Conservation (phyloP, 2,797 vertebrate genomes). For the Gallinago stenura region DNA sequence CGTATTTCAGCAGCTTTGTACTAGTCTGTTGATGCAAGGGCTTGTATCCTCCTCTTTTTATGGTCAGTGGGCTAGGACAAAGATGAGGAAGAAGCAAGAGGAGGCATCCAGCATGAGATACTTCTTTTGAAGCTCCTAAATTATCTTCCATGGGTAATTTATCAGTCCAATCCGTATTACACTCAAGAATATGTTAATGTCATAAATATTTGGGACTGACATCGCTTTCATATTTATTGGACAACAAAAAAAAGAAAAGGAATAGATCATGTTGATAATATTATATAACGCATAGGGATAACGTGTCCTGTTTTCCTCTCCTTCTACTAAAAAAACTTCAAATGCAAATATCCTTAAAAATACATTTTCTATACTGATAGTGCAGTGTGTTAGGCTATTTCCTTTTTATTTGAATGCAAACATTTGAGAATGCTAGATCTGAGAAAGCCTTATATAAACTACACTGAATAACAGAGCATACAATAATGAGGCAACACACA, state of each 20-base stretch:
- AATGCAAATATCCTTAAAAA: neutral
- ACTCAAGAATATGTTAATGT: neutral
- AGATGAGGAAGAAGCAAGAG: neutral
- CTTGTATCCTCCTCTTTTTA: neutral
- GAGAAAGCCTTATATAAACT: constrained; percentile 20
- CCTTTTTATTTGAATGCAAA: neutral
- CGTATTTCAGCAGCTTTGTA: neutral
- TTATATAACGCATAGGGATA: neutral
- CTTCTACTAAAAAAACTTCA: neutral
- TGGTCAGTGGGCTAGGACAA: neutral
- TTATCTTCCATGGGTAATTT: neutral
- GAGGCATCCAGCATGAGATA: neutral
- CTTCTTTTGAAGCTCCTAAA: neutral
- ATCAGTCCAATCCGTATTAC: neutral
- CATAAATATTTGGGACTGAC: neutral
- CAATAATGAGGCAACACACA: constrained; percentile 33
- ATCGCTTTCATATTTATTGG: neutral
- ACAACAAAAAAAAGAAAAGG: neutral
- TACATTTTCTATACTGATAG: neutral
- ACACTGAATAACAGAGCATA: constrained; percentile 23
- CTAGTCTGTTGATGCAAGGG: neutral
- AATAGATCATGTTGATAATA: neutral
- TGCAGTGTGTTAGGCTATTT: constrained; percentile 15
- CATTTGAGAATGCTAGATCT: constrained; percentile 16
- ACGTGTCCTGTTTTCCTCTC: neutral